These are phyloP conservation scores for Galagoides demidoff DNA, from an alignment of 2,797 vertebrate species.

Conservation along the genomic window DNA sequence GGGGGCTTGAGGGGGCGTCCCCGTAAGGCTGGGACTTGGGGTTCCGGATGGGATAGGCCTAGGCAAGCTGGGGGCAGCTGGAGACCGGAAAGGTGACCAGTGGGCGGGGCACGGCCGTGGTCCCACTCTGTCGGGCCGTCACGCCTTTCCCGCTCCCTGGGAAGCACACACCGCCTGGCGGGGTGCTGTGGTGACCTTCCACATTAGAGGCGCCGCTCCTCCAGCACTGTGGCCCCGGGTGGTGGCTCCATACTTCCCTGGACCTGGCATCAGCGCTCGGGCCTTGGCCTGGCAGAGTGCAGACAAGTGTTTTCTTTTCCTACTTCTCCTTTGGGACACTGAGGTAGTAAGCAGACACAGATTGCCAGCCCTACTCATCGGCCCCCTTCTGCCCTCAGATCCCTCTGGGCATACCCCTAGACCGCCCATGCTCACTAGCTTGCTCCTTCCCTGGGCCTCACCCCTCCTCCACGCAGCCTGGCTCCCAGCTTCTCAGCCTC, in stretches of 20 bases:
- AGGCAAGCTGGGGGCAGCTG: not conserved
- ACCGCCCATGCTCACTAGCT: not conserved
- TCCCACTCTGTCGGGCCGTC: not conserved
- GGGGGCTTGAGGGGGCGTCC: not conserved
- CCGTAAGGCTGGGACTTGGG: not conserved
- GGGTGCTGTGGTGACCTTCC: not conserved
- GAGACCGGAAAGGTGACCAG: not conserved
- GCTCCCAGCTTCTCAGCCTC: conserved; percentile 64
- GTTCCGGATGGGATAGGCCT: not conserved
- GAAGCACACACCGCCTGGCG: not conserved
- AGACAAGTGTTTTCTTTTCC: not conserved
- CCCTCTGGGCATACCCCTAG: not conserved
- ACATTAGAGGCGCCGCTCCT: not conserved
- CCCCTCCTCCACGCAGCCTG: conserved; percentile 43
- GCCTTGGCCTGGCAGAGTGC: not conserved
- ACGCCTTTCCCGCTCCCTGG: not conserved
- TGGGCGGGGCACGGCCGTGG: not conserved
- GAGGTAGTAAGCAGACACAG: not conserved
- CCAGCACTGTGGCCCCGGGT: not conserved
- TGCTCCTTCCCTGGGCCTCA: conserved; percentile 63
- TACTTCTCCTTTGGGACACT: not conserved
- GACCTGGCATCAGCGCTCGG: not conserved
- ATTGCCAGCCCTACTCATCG: not conserved
- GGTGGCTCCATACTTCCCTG: not conserved
- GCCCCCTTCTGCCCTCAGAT: not conserved